Conservation (phyloP, 2,797 vertebrate species). For the Chaunax sp. region DNA sequence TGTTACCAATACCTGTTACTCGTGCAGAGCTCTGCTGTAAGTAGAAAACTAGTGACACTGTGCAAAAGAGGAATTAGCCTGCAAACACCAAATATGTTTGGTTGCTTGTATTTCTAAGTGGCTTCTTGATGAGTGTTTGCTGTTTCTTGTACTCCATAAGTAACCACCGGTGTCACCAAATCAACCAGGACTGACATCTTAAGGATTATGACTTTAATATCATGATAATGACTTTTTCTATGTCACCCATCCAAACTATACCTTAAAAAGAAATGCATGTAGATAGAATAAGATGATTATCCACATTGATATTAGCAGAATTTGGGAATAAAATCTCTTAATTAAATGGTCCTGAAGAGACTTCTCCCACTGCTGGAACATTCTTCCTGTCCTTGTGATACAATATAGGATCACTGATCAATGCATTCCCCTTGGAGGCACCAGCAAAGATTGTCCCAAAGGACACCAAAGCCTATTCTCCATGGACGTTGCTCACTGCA, state of each 20-base stretch:
- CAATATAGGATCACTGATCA: slow-evolving; percentile 44
- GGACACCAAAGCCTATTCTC: slow-evolving; percentile 47
- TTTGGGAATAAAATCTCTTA: slow-evolving; percentile 16
- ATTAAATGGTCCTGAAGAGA: slow-evolving; percentile 28
- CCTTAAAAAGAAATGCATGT: slow-evolving; percentile 4
- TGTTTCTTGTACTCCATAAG: not conserved
- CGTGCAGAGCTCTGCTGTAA: too few relatives aligned
- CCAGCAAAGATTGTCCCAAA: slow-evolving; percentile 37
- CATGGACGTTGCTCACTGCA: slow-evolving; percentile 39
- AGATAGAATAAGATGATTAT: slow-evolving; percentile 28
- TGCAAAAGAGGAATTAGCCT: too few relatives aligned
- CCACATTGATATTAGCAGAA: slow-evolving; percentile 22
- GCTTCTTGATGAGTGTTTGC: not conserved
- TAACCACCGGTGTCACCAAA: slow-evolving; percentile 3
- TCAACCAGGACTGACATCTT: not conserved
- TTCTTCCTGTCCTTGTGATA: slow-evolving; percentile 19
- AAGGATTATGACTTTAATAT: not conserved
- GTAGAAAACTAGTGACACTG: too few relatives aligned
- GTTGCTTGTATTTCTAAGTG: not conserved
- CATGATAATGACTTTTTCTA: not conserved
- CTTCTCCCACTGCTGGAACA: slow-evolving; percentile 4
- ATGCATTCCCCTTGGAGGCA: slow-evolving; percentile 39
- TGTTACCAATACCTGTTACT: too few relatives aligned
- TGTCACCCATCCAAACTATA: not conserved
- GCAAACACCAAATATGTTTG: too few relatives aligned